A percentile compares a stretch with the other conserved stretches of the same genome.
phyloP scores from a whole-genome alignment of 2,113 vertebrate species.

The Entelurus aequoreus region DNA sequence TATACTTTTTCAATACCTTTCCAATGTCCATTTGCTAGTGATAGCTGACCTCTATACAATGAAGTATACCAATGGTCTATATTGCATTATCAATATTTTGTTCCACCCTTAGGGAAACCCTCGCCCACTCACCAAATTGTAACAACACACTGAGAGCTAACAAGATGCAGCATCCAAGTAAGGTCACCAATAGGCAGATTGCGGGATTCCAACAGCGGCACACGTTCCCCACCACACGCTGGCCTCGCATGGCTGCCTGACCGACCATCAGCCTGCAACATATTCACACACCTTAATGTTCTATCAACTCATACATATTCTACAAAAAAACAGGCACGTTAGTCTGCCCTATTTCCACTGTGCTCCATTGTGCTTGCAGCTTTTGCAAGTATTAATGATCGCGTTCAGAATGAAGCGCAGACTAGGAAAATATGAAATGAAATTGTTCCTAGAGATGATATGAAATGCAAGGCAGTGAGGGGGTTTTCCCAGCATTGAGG shows the following conservation, averaged over 20 bases:
- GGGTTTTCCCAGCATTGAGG: slow-evolving; percentile 8
- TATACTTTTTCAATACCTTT: too few species aligned
- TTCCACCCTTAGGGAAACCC: too few species aligned
- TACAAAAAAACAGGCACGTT: slow-evolving; percentile 9
- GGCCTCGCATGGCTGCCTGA: slow-evolving; percentile 65
- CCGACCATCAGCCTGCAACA: slow-evolving; percentile 49
- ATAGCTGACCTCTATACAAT: not conserved
- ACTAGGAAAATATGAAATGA: slow-evolving; percentile 8
- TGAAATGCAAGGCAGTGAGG: not conserved
- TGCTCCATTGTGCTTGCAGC: slow-evolving; percentile 49
- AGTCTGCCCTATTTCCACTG: slow-evolving; percentile 29
- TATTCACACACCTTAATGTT: slow-evolving; percentile 20
- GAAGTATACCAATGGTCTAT: too few species aligned
- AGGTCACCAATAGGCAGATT: slow-evolving; percentile 57
- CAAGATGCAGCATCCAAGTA: slow-evolving; percentile 61
- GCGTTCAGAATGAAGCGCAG: slow-evolving; percentile 13
- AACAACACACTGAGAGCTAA: slow-evolving; percentile 50
- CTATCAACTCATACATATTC: not conserved
- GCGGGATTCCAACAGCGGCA: slow-evolving; percentile 60
- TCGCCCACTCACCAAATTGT: slow-evolving; percentile 55
- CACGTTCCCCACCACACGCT: slow-evolving; percentile 47
- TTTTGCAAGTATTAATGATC: slow-evolving; percentile 40
- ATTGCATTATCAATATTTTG: not conserved
- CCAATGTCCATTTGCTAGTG: too few species aligned
- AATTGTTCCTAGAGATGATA: slow-evolving; percentile 10